Base-by-base conservation (phyloP, 2,113 vertebrate genomes). In the Anguilla japonica region DNA sequence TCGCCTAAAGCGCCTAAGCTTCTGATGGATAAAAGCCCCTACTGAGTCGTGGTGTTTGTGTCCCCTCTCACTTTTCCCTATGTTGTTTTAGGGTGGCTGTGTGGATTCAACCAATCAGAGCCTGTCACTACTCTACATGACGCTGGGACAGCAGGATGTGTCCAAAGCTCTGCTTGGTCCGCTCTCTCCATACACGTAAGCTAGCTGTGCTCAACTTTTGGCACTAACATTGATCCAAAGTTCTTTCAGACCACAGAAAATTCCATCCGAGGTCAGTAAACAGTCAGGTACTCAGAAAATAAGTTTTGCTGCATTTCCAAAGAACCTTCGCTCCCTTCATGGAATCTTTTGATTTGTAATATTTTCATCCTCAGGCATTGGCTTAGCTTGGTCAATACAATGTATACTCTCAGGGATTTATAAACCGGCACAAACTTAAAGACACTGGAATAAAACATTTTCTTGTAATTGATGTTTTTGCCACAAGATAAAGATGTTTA, bases 51-150 rank as follows among this genome's bases (percentile, higher is more conserved):
- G n/a, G 60, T 50, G 5, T 22, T 0, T n/a, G 5, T 63, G 40
- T 84, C 67, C 80, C 83, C 82, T 79, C 56, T 22, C 63, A 40
- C 57, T 43, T 83, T 43, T 41, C 22, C 83, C 20, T 16, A 0
- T 41, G 15, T 41, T 41, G 9, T 81, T 88, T 92, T 94, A 99
- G 98, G 99, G 98, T 82, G 99, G 99, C 91, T 99, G 97, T 87
- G 97, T 98, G 89, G 98, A 99, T 92, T 99, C 99, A 0, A 94
- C 96, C 94, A 99, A 97, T 95, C 98, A 99, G 94, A 99, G 97
- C 92, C 94, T 99, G 90, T 96, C 95, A 43, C 87, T 99, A 34
- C 94, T 99, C 81, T 95, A 98, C 89, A 99, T 99, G 99, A 98
- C 97, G 88, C 96, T 99, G 92, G 97, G 99, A 90, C 98, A 99